Evolutionary conservation across 2,797 vertebrate species (phyloP).

Genomic region (Salmo trutta): DNA sequence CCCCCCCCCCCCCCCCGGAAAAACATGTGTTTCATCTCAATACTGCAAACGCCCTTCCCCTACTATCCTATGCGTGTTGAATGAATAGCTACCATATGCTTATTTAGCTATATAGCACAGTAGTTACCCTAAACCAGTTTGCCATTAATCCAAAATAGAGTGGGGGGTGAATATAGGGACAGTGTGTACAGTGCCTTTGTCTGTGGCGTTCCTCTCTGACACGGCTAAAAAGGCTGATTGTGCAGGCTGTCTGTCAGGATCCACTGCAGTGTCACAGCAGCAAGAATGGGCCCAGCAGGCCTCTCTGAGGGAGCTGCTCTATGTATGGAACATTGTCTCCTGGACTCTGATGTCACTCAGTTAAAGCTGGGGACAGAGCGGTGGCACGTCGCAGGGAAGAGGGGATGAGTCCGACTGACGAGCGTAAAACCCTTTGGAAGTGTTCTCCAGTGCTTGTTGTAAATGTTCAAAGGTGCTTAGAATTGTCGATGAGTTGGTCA

Average conservation of each 20-base stretch:
- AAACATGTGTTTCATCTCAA: not conserved
- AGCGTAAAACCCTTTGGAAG: not conserved
- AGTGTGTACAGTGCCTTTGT: constrained; percentile 42
- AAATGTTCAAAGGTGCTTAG: no score
- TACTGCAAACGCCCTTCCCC: not conserved
- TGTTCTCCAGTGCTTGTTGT: not conserved
- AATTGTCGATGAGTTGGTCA: not conserved
- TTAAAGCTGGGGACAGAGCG: constrained; percentile 62
- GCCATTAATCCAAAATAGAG: not conserved
- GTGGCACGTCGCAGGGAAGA: constrained; percentile 26
- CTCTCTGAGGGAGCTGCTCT: constrained; percentile 60
- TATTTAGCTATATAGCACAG: not conserved
- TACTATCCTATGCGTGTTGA: not conserved
- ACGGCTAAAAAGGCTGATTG: constrained; percentile 58
- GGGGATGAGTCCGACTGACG: constrained; percentile 30
- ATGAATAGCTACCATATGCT: not conserved
- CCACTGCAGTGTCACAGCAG: constrained; percentile 31
- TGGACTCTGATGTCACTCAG: constrained; percentile 66
- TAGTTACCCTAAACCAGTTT: not conserved
- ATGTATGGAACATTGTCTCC: constrained; percentile 73
- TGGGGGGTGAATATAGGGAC: not conserved
- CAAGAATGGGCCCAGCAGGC: constrained; percentile 48
- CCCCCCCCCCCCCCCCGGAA: not conserved
- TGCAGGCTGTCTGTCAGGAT: constrained; percentile 35
- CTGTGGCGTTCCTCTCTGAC: constrained; percentile 27